phyloP scores from a whole-genome alignment of 2,797 vertebrate species.

The Sebastes aleutianus region DNA sequence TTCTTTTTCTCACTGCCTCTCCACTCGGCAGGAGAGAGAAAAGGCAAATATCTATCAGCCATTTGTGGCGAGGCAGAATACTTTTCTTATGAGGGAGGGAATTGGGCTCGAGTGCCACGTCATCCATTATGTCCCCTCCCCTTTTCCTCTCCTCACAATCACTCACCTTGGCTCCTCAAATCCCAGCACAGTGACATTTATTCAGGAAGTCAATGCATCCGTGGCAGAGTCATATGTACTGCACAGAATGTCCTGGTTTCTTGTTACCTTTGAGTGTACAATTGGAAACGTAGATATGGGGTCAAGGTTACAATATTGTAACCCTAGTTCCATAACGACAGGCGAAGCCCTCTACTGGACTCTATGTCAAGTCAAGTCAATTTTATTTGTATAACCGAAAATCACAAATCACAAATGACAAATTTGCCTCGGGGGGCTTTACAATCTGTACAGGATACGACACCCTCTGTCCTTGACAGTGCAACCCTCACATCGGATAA shows the following conservation, averaged over 20 bases:
- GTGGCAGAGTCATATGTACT: background rate
- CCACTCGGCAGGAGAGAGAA: background rate
- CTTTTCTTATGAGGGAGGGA: background rate
- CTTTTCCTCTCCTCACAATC: background rate
- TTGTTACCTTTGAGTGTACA: background rate
- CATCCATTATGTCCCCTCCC: background rate
- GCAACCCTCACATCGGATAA: no score
- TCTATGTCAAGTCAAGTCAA: no score
- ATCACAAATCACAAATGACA: no score
- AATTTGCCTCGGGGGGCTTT: no score
- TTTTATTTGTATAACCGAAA: no score
- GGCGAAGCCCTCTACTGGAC: no score
- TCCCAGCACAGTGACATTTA: conserved; percentile 5
- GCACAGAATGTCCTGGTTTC: background rate
- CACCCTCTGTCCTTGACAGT: no score
- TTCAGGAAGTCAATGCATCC: background rate
- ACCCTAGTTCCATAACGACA: no score
- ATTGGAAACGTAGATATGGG: no score
- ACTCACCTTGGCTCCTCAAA: background rate
- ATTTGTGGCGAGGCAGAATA: background rate
- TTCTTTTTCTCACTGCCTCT: background rate
- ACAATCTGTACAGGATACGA: no score
- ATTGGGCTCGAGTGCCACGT: background rate
- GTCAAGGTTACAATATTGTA: no score
- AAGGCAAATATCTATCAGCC: conserved; percentile 3